Percentiles rank a stretch among this genome's conserved stretches.
Evolutionary conservation across 2,113 vertebrate genomes (phyloP).

Genomic region (Carassius carassius): DNA sequence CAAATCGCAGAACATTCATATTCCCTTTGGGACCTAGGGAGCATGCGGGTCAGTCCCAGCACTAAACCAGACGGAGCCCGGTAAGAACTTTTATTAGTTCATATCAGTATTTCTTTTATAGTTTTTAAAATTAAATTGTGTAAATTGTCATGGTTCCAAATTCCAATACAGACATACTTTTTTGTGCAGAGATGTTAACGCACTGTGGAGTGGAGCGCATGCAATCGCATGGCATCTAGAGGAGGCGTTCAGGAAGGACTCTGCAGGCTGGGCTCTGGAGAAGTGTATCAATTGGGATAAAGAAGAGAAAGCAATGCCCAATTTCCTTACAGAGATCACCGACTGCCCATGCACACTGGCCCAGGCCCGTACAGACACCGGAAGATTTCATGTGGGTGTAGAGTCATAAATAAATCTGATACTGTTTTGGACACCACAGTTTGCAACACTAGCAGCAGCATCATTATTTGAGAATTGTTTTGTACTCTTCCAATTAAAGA

Average conservation of each 20-base stretch:
- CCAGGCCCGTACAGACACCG: constrained; percentile 89
- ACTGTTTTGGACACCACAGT: not conserved
- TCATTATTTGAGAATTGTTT: not conserved
- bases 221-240: constrained; percentile 93
- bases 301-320: constrained; percentile 79
- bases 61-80: constrained; percentile 66
- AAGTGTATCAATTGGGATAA: constrained; percentile 86
- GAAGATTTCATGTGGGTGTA: constrained; percentile 90
- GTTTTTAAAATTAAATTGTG: no score
- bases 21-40: constrained; percentile 80
- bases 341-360: constrained; percentile 94
- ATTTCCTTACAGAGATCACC: constrained; percentile 81
- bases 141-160: not conserved
- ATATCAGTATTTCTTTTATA: no score
- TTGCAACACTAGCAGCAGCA: not conserved
- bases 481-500: no score
- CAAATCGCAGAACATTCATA: constrained; percentile 61
- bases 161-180: not conserved
- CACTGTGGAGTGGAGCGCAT: constrained; percentile 84
- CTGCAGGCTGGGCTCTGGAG: constrained; percentile 79
- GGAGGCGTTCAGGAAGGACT: constrained; percentile 77
- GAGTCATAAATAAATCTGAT: not conserved
- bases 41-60: constrained; percentile 77
- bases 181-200: constrained; percentile 77
- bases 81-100: constrained; percentile 58